Conservation (phyloP, 92 coral and sea anemone genomes). For the Porites cylindrica region DNA sequence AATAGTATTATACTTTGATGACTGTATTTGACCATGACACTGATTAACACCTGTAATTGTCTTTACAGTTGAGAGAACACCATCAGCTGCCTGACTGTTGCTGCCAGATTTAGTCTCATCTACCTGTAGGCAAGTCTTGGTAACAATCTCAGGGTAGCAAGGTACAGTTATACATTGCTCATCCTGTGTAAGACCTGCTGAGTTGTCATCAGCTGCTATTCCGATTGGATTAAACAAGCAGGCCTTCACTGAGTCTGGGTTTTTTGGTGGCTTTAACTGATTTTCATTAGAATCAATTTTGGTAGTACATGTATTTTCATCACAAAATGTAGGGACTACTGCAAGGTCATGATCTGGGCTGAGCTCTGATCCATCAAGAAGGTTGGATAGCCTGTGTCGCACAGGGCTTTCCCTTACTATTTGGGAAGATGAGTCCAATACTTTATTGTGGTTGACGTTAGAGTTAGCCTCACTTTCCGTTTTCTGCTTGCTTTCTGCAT, state of each 20-base stretch:
- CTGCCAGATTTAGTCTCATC: neutral
- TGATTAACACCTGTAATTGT: neutral
- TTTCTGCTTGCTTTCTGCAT: neutral
- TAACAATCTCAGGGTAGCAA: slow-evolving; percentile 22
- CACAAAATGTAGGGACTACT: neutral
- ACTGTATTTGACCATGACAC: neutral
- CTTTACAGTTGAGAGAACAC: neutral
- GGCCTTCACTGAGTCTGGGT: neutral
- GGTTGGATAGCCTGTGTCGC: slow-evolving; percentile 35
- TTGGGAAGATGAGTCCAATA: neutral
- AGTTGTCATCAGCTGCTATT: neutral
- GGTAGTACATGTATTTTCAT: neutral
- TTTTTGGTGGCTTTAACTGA: neutral
- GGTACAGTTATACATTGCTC: slow-evolving; percentile 13
- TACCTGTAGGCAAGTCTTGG: slow-evolving; percentile 8
- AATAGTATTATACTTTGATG: neutral
- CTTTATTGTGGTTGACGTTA: neutral
- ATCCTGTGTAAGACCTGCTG: neutral
- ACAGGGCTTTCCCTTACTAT: slow-evolving; percentile 17
- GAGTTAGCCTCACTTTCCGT: neutral
- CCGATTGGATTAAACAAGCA: neutral
- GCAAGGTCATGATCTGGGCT: neutral
- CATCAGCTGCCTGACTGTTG: neutral
- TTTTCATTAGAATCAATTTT: neutral
- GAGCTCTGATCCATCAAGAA: slow-evolving; percentile 7